Base-by-base conservation (phyloP, 2,797 vertebrate genomes). In the Typhlichthys eigenmanni region DNA sequence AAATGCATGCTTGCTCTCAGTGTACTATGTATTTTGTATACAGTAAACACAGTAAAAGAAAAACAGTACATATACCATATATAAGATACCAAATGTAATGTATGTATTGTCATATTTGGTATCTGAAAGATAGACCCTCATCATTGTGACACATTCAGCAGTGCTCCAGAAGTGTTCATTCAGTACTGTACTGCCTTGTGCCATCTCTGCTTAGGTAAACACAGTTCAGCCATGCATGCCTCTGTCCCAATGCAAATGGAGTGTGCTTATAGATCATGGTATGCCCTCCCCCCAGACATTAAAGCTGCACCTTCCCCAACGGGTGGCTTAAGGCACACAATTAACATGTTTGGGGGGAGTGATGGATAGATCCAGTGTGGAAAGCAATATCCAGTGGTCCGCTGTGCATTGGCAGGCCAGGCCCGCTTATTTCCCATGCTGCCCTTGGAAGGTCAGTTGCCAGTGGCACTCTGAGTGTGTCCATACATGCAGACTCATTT, bases 371-470 rank as follows among this genome's bases (percentile, higher is more conserved):
- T 50, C 43, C 47, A 56, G 48, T 58, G 51, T 16, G 14, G 38
- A 64, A 79, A 76, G 82, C 79, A 88, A 82, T 87, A 84, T 86
- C 75, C 71, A 70, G 53, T 63, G 51, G 79, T 83, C 62, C 59
- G 69, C 71, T 67, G 69, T 77, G 70, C 80, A 68, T 66, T 79
- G 74, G 69, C 66, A 76, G 76, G 81, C 72, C 78, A 73, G 69
- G 62, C 71, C 78, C 50, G 58, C 82, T 92, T 92, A 91, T 92
- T 92, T 92, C 91, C 90, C 90, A 83, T 83, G 90, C 77, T 91
- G 82, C 81, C 75, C 72, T 82, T 62, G 76, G 85, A 72, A 71
- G 88, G 86, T 88, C 84, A 82, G 80, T 81, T 72, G 74, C 80
- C 80, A 76, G 55, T 69, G 73, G 77, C 62, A 82, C 80, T 87